Conservation (phyloP, 1,140 invertebrate genomes). For the Calephelis virginiensis region DNA sequence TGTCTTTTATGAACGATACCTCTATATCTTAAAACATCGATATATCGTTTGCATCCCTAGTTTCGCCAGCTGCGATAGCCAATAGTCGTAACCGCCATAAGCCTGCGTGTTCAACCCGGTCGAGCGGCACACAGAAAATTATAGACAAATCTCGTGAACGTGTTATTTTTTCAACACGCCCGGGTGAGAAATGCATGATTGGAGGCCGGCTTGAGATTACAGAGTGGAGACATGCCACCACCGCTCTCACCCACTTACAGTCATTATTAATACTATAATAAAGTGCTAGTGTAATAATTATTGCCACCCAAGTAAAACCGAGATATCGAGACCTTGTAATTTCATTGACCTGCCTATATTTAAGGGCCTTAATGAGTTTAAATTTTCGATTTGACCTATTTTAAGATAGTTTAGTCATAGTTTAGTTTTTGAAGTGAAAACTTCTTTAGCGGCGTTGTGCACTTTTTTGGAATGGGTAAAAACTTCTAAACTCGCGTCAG, state of each 20-base stretch:
- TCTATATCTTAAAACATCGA: neutral
- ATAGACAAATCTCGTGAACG: slow-evolving; percentile 68
- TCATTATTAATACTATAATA: slow-evolving; percentile 72
- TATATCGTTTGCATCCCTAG: neutral
- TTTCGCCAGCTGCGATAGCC: neutral
- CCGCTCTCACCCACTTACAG: slow-evolving; percentile 61
- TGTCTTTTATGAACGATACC: no score
- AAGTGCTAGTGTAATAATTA: slow-evolving; percentile 68
- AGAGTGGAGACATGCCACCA: slow-evolving; percentile 63
- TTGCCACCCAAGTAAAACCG: slow-evolving; percentile 60
- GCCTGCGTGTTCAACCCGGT: slow-evolving; percentile 15
- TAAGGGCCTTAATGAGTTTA: neutral
- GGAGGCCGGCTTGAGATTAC: slow-evolving; percentile 70
- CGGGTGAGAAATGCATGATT: slow-evolving; percentile 76
- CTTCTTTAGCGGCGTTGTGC: no score
- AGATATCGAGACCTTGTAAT: slow-evolving; percentile 28
- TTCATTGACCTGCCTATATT: slow-evolving; percentile 20
- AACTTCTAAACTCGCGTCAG: no score
- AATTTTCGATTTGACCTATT: slow-evolving; percentile 1
- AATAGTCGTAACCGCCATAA: neutral
- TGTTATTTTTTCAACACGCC: slow-evolving; percentile 75
- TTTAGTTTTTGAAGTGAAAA: no score
- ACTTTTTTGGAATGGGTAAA: no score
- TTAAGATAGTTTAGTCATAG: neutral
- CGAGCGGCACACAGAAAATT: slow-evolving; percentile 65